Evolutionary conservation across 2,888 invertebrate species (phyloP), one percentile per base, ranked within the genome.

Genomic region (Patella ulyssiponensis): DNA sequence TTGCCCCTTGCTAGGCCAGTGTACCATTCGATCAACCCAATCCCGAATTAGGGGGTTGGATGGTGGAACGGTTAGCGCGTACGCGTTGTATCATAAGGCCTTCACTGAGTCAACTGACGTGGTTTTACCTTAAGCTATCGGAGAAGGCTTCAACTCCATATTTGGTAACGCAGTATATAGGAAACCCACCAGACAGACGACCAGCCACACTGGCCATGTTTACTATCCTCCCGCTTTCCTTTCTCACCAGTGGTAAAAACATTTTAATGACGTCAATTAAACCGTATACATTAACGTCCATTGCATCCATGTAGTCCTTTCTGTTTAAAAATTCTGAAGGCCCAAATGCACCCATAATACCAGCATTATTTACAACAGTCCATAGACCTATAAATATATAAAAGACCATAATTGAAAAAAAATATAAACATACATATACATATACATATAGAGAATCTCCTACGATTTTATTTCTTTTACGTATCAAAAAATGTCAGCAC

Each of bases 211-310:
- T 86, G 12, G 85, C 78, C 77, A 83, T 86, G 80, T 86, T 87
- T 11, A 89, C 83, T 5, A 87, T 74, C 11, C 87, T 81, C 7
- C 86, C 87, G 73, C 75, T 77, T 17, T 73, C 77, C 20, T 71
- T 73, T 54, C 84, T 83, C 51, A 86, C 71, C n/a, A 86, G 80
- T 3, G 86, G 86, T 9, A 86, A 76, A 79, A 86, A 86, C 20
- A 73, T 53, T 14, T 85, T 9, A 33, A 0, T 33, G 33, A 33
- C 33, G 33, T 33, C 33, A 33, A 33, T 33, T 33, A 33, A 33
- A 33, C 91, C 91, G 73, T 86, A 84, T 3, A 87, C 73, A 81
- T 91, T 91, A 71, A 87, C 83, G 4, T 78, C 80, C 14, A 82
- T 54, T 33, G 77, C 76, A 14, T 75, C 75, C 53, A 75, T 74